Evolutionary conservation across 2,888 invertebrate species (phyloP).

Genomic region (Napeogenes inachia): DNA sequence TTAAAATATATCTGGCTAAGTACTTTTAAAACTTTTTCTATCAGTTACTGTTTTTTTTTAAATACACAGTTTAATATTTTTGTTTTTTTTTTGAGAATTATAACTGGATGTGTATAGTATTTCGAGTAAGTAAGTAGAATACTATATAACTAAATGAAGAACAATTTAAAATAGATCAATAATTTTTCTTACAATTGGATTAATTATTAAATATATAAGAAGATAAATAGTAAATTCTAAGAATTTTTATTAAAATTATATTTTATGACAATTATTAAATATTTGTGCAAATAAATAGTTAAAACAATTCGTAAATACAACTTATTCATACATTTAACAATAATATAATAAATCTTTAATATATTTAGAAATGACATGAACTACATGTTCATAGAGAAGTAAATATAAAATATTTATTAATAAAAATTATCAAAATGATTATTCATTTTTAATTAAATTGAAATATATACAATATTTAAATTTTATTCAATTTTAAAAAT

Average conservation of each 20-base stretch:
- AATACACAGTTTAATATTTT: too few relatives aligned
- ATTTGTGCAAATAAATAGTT: background rate
- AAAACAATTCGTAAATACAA: background rate
- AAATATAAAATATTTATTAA: background rate
- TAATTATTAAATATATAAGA: background rate
- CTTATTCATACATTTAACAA: slow-evolving; percentile 1
- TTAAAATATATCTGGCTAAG: too few relatives aligned
- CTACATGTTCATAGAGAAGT: background rate
- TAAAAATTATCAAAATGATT: background rate
- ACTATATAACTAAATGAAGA: too few relatives aligned
- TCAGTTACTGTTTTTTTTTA: too few relatives aligned
- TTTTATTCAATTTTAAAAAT: slow-evolving; percentile 1
- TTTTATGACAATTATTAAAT: background rate
- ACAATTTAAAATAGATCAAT: too few relatives aligned
- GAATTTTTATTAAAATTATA: background rate
- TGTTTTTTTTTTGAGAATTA: too few relatives aligned
- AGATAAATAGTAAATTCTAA: background rate
- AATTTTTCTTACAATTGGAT: too few relatives aligned
- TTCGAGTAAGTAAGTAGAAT: too few relatives aligned
- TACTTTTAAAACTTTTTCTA: too few relatives aligned
- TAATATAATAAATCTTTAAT: background rate
- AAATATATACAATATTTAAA: background rate
- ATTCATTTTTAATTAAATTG: background rate
- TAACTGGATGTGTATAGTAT: too few relatives aligned
- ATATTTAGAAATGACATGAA: background rate